Evolutionary conservation across 2,888 invertebrate species (phyloP).

Genomic region (Papilio gigon): DNA sequence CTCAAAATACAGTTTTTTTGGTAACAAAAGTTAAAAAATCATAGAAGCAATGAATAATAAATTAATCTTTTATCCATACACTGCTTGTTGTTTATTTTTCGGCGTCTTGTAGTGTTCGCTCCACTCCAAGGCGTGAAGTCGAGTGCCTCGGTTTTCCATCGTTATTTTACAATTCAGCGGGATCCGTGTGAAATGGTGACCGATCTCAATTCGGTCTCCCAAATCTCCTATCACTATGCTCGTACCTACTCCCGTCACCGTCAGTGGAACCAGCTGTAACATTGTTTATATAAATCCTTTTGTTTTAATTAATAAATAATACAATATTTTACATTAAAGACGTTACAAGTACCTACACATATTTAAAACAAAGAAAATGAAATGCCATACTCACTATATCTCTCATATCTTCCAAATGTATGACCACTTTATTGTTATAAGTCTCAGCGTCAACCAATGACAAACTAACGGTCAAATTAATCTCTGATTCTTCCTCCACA

Average conservation of each 20-base stretch:
- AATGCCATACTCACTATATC: constrained; percentile 67
- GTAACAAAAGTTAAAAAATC: constrained; percentile 19
- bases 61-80: constrained; percentile 53
- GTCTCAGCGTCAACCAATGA: constrained; percentile 69
- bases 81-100: constrained; percentile 61
- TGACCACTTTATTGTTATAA: constrained; percentile 71
- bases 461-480: constrained; percentile 61
- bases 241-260: constrained; percentile 85
- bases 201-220: constrained; percentile 83
- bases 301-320: constrained; percentile 37
- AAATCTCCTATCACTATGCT: constrained; percentile 84
- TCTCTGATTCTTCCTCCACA: constrained; percentile 69
- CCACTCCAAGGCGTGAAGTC: constrained; percentile 80
- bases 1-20: neutral
- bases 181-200: constrained; percentile 84
- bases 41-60: neutral
- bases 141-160: constrained; percentile 82
- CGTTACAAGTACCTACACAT: neutral
- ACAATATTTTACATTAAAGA: constrained; percentile 9
- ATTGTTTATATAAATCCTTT: neutral
- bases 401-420: constrained; percentile 73
- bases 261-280: constrained; percentile 72
- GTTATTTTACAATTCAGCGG: constrained; percentile 67
- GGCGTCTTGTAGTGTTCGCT: constrained; percentile 73
- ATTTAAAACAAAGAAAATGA: neutral